Percentiles rank a stretch among this genome's conserved stretches.
Conservation (phyloP, 2,113 vertebrate species). For the Erinaceus europaeus region DNA sequence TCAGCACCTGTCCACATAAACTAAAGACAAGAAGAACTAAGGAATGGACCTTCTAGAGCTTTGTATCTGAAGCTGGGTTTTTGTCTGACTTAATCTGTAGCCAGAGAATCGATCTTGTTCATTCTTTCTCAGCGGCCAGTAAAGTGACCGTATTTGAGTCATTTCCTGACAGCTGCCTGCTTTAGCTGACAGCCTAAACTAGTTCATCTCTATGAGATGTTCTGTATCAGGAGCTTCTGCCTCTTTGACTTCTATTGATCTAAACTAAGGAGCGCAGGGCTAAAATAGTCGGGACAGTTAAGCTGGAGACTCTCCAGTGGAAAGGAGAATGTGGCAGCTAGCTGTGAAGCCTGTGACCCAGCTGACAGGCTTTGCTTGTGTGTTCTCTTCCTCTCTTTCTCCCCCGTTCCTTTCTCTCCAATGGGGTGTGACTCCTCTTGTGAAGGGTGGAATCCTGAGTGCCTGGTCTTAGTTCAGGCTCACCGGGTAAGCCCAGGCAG, state of each 20-base stretch:
- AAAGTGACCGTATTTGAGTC: background rate
- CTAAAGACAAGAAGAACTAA: slow-evolving; percentile 16
- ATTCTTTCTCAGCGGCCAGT: background rate
- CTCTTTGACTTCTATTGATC: background rate
- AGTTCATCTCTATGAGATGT: background rate
- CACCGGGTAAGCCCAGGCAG: background rate
- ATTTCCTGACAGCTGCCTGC: background rate
- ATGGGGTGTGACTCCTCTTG: background rate
- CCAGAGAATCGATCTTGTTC: background rate
- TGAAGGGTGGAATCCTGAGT: background rate
- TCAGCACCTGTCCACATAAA: background rate
- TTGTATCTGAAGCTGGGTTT: slow-evolving; percentile 9
- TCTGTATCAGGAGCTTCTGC: background rate
- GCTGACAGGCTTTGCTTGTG: background rate
- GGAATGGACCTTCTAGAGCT: background rate
- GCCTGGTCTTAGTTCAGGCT: background rate
- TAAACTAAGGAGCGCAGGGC: background rate
- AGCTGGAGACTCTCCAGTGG: background rate
- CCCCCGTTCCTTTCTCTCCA: too few relatives aligned
- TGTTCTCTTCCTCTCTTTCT: too few relatives aligned
- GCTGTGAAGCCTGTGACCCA: background rate
- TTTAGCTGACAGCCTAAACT: slow-evolving; percentile 14
- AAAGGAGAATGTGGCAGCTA: background rate
- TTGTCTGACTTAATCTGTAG: background rate
- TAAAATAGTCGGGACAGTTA: background rate